Evolutionary conservation across 2,797 vertebrate species (phyloP), one percentile per base, ranked within the genome.

Genomic region (Meriones psammophilus): DNA sequence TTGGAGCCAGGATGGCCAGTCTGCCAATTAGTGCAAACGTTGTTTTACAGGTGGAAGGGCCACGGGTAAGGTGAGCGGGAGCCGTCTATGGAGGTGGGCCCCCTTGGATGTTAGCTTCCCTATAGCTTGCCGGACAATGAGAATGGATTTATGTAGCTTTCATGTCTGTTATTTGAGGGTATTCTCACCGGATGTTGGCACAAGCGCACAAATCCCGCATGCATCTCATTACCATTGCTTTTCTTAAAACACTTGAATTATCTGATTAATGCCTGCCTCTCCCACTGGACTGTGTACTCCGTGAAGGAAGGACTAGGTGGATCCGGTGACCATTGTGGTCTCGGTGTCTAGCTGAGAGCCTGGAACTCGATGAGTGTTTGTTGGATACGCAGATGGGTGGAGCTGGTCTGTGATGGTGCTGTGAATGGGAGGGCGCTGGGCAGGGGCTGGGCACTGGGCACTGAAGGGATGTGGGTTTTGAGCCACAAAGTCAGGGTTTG

Each of bases 91-190:
- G 74, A 66, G 42, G 91, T 30, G 69, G 50, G 50, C n/a, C 79
- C 80, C 64, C 86, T 69, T 73, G 62, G 85, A 89, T 68, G 13
- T 84, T 79, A 80, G 73, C 28, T 30, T 74, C 28, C 58, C 74
- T 60, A 5, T 76, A 74, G 71, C n/a, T 26, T 78, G 62, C 54
- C 69, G 60, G 77, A 90, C 36, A 81, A 36, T 68, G 36, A 60
- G 56, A 39, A 80, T 91, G 58, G 79, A 68, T 58, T 91, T 74
- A 54, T 81, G 54, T 39, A 30, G 58, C 60, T 92, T 83, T 74
- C 69, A 88, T 86, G 66, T 89, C 73, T 78, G 62, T 54, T 91
- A 62, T 56, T 89, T 88, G 62, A 83, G 62, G 92, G 86, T 33
- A 46, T 39, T 81, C 50, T 73, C 83, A 92, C 46, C 26, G 15